These are phyloP conservation scores for Poecilia picta DNA, from an alignment of 2,797 vertebrate species.

Conservation along the genomic window DNA sequence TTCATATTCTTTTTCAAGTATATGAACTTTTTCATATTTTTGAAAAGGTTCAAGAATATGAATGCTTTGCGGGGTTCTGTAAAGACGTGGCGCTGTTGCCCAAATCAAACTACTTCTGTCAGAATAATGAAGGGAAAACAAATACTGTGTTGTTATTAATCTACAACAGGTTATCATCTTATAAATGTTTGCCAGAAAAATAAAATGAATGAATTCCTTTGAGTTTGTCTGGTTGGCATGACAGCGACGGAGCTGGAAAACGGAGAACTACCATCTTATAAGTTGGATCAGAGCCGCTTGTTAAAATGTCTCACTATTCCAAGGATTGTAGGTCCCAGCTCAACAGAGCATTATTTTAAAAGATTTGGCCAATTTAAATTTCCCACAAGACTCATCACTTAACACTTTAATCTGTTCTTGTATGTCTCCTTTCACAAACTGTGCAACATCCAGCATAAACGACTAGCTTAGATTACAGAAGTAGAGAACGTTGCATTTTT, in stretches of 20 bases:
- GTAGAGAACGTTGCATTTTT: constrained; percentile 16
- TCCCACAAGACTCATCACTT: constrained; percentile 19
- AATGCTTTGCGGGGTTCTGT: neutral
- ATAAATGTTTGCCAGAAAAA: constrained; percentile 30
- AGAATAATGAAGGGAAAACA: neutral
- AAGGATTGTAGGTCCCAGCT: constrained; percentile 34
- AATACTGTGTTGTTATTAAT: constrained; percentile 14
- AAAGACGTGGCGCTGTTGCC: neutral
- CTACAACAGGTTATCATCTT: constrained; percentile 39
- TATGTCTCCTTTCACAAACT: neutral
- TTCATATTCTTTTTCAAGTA: no score
- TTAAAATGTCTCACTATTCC: constrained; percentile 48
- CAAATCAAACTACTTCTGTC: neutral
- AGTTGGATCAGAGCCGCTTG: constrained; percentile 46
- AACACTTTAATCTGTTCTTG: constrained; percentile 14
- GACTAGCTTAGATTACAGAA: constrained; percentile 7
- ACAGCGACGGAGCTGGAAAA: constrained; percentile 53
- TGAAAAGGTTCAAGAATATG: neutral
- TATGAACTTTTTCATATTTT: no score
- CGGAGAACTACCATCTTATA: constrained; percentile 38
- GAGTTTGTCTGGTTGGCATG: constrained; percentile 57
- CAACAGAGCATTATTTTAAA: constrained; percentile 25
- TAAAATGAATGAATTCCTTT: constrained; percentile 43
- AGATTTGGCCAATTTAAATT: constrained; percentile 30
- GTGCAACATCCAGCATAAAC: constrained; percentile 5